Conservation (phyloP, 2,113 vertebrate genomes). For the Vimba vimba region DNA sequence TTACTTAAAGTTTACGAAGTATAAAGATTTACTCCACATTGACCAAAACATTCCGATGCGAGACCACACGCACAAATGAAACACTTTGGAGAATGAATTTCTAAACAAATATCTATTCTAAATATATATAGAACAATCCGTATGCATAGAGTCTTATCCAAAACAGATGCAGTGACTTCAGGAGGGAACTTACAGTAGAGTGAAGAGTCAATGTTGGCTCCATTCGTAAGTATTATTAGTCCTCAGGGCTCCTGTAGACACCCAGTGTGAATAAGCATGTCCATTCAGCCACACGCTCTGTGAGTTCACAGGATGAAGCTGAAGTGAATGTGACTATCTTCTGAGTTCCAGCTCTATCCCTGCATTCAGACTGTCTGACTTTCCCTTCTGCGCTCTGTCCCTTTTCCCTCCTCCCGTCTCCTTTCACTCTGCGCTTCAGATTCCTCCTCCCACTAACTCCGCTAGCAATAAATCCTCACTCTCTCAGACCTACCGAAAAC, state of each 20-base stretch:
- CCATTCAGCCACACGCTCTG: conserved; percentile 69
- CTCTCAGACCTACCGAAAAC: conserved; percentile 62
- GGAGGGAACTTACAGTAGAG: conserved; percentile 68
- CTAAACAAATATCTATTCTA: not conserved
- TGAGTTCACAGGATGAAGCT: conserved; percentile 57
- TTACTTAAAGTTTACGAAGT: not conserved
- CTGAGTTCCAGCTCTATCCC: conserved; percentile 43
- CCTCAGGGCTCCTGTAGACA: conserved; percentile 71
- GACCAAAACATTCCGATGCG: conserved; percentile 70
- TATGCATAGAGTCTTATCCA: conserved; percentile 11
- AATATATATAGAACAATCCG: conserved; percentile 59
- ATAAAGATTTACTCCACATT: conserved; percentile 52
- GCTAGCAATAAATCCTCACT: conserved; percentile 68
- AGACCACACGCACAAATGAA: conserved; percentile 63
- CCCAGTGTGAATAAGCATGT: conserved; percentile 67
- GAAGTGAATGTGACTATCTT: conserved; percentile 54
- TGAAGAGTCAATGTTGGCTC: conserved; percentile 85
- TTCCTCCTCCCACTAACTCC: conserved; percentile 65
- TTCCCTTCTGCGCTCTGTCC: conserved; percentile 47
- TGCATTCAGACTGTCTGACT: conserved; percentile 28
- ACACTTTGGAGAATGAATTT: not conserved
- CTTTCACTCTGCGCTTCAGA: conserved; percentile 65
- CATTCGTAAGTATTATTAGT: conserved; percentile 72
- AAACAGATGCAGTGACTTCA: conserved; percentile 52
- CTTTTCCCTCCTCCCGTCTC: conserved; percentile 61